Conservation (phyloP, 1,140 invertebrate species). For the Ladona fulva region DNA sequence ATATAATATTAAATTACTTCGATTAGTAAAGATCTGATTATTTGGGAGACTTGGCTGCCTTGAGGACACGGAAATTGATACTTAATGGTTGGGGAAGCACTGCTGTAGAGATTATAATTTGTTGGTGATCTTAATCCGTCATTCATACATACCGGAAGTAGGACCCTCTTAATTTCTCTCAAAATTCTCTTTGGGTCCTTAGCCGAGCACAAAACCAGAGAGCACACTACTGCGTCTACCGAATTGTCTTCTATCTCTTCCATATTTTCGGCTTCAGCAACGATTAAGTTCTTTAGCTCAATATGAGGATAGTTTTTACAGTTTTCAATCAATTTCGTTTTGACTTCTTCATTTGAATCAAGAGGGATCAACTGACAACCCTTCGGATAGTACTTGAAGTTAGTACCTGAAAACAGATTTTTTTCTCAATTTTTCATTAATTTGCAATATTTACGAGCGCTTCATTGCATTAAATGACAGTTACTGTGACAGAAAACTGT, state of each 20-base stretch:
- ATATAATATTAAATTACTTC: no score
- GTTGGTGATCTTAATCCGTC: no score
- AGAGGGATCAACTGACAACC: constrained; percentile 29
- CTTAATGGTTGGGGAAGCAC: no score
- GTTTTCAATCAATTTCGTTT: constrained; percentile 26
- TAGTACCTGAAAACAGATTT: constrained; percentile 25
- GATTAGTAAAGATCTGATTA: no score
- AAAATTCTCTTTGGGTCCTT: constrained; percentile 25
- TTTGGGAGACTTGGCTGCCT: no score
- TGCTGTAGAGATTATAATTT: no score
- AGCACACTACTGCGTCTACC: constrained; percentile 31
- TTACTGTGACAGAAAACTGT: background rate
- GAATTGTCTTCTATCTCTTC: constrained; percentile 24
- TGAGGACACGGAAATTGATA: no score
- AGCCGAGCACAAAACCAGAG: constrained; percentile 31
- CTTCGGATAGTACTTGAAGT: constrained; percentile 32
- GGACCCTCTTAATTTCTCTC: constrained; percentile 30
- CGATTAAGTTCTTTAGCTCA: constrained; percentile 27
- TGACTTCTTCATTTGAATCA: constrained; percentile 31
- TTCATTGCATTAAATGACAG: background rate
- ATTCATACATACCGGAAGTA: constrained; percentile 28
- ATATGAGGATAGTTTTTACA: constrained; percentile 27
- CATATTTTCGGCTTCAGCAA: constrained; percentile 28
- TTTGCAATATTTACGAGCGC: background rate
- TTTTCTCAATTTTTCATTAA: background rate